These are phyloP conservation scores for Saxicola maurus DNA, from an alignment of 2,797 vertebrate species.

Conservation along the genomic window DNA sequence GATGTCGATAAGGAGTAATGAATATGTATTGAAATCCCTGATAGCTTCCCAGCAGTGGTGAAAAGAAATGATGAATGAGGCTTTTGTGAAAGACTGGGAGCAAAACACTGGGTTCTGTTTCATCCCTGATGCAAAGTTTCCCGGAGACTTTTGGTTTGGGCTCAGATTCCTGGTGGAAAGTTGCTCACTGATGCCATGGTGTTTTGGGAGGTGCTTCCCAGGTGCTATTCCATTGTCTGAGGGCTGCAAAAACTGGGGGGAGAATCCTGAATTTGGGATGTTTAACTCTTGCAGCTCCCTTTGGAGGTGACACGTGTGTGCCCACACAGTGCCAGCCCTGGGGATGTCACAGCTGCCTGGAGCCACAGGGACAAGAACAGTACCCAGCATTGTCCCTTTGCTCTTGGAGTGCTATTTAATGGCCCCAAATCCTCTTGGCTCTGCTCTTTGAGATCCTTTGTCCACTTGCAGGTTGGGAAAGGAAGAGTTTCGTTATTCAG, in stretches of 20 bases:
- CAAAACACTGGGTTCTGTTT: conserved; percentile 26
- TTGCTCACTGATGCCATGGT: background rate
- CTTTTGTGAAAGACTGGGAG: conserved; percentile 18
- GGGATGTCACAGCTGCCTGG: background rate
- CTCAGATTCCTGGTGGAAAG: background rate
- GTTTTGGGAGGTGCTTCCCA: background rate
- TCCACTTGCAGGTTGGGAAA: background rate
- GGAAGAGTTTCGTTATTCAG: background rate
- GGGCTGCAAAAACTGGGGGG: background rate
- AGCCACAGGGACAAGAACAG: background rate
- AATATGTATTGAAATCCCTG: conserved; percentile 5
- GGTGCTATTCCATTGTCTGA: background rate
- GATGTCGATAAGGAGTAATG: background rate
- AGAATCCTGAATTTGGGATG: background rate
- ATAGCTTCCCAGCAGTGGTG: background rate
- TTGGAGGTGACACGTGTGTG: background rate
- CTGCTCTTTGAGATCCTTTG: background rate
- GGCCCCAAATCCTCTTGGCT: background rate
- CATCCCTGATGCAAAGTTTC: background rate
- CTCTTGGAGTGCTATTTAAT: background rate
- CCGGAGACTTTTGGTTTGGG: background rate
- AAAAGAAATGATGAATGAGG: conserved; percentile 23
- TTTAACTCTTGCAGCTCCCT: background rate
- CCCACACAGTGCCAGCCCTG: background rate
- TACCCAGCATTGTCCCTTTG: background rate